A percentile compares a stretch with the other conserved stretches of the same genome.
phyloP scores from a whole-genome alignment of 2,113 vertebrate species.

The Pterophyllum scalare region DNA sequence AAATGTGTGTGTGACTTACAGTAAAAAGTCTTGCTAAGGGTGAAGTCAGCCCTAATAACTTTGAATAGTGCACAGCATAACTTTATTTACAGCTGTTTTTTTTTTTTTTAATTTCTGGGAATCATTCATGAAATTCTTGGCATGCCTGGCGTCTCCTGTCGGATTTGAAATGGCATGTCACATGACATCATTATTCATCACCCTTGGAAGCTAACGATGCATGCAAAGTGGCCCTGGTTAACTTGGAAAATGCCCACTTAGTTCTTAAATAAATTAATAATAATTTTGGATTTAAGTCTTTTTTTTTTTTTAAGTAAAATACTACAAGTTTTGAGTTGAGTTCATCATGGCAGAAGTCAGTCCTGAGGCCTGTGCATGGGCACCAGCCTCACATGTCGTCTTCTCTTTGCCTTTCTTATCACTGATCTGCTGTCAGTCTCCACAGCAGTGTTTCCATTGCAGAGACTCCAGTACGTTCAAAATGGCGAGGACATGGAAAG shows the following conservation, averaged over 20 bases:
- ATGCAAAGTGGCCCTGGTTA: background rate
- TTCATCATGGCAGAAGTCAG: background rate
- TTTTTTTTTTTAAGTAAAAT: background rate
- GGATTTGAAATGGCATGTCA: rapidly evolving
- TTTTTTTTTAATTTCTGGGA: background rate
- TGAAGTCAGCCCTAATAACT: no score
- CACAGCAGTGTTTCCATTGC: background rate
- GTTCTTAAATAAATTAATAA: background rate
- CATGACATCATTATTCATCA: background rate
- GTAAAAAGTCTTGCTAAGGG: no score
- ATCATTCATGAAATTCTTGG: background rate
- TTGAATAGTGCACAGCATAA: no score
- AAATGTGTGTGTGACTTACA: no score
- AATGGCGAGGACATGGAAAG: background rate
- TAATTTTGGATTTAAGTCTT: background rate
- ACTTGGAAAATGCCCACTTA: background rate
- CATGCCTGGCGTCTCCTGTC: background rate
- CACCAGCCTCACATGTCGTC: background rate
- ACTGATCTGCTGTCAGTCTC: background rate
- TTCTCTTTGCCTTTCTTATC: background rate
- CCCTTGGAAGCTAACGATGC: rapidly evolving
- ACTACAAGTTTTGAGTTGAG: background rate
- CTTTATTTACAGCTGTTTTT: background rate
- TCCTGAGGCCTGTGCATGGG: background rate
- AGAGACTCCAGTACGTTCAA: background rate